Percentiles rank a stretch among this genome's conserved stretches.
phyloP scores from a whole-genome alignment of 2,113 vertebrate species.

The Andinoacara biseriatus region DNA sequence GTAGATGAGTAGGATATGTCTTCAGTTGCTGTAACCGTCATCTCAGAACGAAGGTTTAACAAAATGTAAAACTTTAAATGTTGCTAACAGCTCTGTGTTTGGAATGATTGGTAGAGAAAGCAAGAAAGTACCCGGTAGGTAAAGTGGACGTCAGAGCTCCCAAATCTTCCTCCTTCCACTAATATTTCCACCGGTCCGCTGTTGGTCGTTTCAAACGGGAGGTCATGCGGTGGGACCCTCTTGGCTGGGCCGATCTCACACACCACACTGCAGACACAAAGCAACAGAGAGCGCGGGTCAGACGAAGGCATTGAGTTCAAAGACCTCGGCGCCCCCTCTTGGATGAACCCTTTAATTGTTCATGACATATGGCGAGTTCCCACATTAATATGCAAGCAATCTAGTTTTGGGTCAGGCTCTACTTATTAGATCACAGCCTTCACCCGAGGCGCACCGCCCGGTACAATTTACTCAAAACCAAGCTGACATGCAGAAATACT shows the following conservation, averaged over 20 bases:
- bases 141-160: constrained; percentile 68
- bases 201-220: constrained; percentile 12
- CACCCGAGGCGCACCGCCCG: background rate
- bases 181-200: constrained; percentile 65
- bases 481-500: background rate
- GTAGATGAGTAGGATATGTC: no score
- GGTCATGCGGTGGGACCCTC: constrained; percentile 14
- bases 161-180: constrained; percentile 61
- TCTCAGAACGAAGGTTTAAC: no score
- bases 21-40: no score
- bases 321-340: background rate
- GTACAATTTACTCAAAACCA: background rate
- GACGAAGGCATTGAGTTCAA: background rate
- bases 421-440: background rate
- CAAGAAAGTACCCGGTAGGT: constrained; percentile 75
- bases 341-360: background rate
- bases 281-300: background rate
- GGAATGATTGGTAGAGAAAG: no score
- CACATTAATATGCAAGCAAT: background rate
- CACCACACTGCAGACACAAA: constrained; percentile 73
- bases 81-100: no score
- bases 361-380: background rate
- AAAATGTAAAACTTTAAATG: no score
- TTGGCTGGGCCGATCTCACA: constrained; percentile 75
- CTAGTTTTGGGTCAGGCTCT: background rate